Evolutionary conservation across 1,140 invertebrate species (phyloP).

Genomic region (Drosophila novamexicana): DNA sequence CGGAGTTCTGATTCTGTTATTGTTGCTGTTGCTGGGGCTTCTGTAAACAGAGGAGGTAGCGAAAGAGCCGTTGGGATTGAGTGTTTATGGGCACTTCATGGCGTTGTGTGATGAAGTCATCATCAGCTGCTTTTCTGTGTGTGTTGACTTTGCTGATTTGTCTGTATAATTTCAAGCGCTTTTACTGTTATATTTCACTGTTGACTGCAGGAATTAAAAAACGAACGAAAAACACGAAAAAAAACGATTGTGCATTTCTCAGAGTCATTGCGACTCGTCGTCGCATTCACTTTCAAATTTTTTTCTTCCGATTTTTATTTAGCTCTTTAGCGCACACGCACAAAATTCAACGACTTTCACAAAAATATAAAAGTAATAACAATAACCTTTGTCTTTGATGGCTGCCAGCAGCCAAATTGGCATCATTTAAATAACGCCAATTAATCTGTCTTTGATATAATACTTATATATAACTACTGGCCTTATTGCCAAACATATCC

Average conservation of each 20-base stretch:
- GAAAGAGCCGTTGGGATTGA: conserved; percentile 10
- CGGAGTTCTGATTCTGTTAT: conserved; percentile 20
- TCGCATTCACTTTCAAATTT: conserved; percentile 77
- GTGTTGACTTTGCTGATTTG: conserved; percentile 77
- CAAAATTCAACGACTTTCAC: conserved; percentile 69
- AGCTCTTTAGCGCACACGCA: conserved; percentile 46
- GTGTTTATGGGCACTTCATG: conserved; percentile 59
- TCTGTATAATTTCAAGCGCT: conserved; percentile 59
- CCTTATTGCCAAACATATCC: conserved; percentile 33
- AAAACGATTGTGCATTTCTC: conserved; percentile 30
- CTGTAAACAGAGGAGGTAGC: conserved; percentile 11
- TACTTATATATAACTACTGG: conserved; percentile 20
- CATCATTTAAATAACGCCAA: conserved; percentile 67
- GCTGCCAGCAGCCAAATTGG: conserved; percentile 18
- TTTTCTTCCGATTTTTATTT: conserved; percentile 32
- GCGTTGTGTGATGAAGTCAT: conserved; percentile 63
- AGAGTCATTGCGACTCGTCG: conserved; percentile 32
- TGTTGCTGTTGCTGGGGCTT: conserved; percentile 24
- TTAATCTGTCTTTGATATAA: conserved; percentile 56
- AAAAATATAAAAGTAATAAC: conserved; percentile 26
- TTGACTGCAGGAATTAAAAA: conserved; percentile 41
- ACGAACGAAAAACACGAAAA: background rate
- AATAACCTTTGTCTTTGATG: conserved; percentile 48
- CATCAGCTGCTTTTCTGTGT: conserved; percentile 41
- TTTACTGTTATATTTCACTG: conserved; percentile 66